phyloP scores from a whole-genome alignment of 92 coral and sea anemone species.

The Bergia puertoricense region DNA sequence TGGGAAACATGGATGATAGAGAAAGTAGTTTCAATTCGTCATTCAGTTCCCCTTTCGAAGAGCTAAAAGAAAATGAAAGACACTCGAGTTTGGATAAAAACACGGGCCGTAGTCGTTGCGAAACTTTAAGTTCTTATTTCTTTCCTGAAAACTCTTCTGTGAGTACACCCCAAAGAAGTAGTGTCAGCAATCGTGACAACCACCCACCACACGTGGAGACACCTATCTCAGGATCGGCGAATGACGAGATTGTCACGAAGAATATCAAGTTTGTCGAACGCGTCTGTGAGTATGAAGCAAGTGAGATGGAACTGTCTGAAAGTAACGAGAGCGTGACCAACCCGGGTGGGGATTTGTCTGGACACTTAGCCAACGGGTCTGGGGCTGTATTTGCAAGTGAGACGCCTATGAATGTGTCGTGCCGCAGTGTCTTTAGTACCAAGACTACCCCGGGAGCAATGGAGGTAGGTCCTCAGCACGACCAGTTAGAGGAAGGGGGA shows the following conservation, averaged over 20 bases:
- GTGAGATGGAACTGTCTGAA: conserved; percentile 20
- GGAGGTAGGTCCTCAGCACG: conserved; percentile 6
- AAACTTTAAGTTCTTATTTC: conserved; percentile 24
- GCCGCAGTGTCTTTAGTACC: background rate
- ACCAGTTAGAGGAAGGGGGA: too few species aligned
- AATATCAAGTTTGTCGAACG: conserved; percentile 32
- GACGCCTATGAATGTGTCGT: conserved; percentile 30
- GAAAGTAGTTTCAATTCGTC: conserved; percentile 28
- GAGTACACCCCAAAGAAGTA: conserved; percentile 27
- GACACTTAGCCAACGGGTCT: background rate
- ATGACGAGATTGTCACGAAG: conserved; percentile 4
- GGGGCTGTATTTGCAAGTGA: background rate
- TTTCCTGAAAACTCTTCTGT: background rate
- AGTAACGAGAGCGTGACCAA: background rate
- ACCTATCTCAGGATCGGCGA: conserved; percentile 28
- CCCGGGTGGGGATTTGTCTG: background rate
- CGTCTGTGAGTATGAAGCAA: conserved; percentile 12
- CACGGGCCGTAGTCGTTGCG: conserved; percentile 27
- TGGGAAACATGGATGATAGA: background rate
- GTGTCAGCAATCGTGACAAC: background rate
- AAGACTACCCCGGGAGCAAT: conserved; percentile 4
- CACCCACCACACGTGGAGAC: conserved; percentile 11
- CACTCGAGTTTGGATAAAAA: background rate
- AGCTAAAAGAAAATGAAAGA: background rate
- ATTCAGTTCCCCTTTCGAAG: background rate